These are phyloP conservation scores for Brotogeris chrysoptera DNA, from an alignment of 2,797 vertebrate genomes.

Conservation along the genomic window DNA sequence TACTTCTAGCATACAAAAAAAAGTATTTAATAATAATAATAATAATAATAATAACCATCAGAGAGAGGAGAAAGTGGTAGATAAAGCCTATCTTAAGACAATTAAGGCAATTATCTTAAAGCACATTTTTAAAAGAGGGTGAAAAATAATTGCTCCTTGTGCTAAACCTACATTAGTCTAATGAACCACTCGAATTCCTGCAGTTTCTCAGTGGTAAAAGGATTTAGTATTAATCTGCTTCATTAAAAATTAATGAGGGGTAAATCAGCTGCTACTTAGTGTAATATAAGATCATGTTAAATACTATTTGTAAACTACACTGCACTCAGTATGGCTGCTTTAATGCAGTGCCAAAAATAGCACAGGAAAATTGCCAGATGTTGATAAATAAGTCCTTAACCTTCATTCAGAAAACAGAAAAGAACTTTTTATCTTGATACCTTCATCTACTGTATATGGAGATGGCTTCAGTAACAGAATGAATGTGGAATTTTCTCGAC, in stretches of 20 bases:
- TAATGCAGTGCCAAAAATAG: constrained; percentile 46
- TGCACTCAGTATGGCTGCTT: not conserved
- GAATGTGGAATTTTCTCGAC: not conserved
- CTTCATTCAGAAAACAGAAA: not conserved
- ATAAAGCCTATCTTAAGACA: not conserved
- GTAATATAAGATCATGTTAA: constrained; percentile 57
- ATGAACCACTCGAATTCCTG: constrained; percentile 42
- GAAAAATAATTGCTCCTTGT: constrained; percentile 53
- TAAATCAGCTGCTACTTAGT: constrained; percentile 67
- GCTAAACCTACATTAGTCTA: constrained; percentile 43
- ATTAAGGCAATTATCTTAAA: constrained; percentile 56
- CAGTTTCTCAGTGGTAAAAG: constrained; percentile 54
- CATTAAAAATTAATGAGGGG: constrained; percentile 75
- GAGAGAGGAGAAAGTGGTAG: not conserved
- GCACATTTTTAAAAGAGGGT: constrained; percentile 10
- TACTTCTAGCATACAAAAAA: constrained; percentile 5
- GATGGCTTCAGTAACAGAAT: not conserved
- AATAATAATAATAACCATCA: not conserved
- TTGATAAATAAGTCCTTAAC: not conserved
- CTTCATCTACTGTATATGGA: not conserved
- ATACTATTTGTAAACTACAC: constrained; percentile 40
- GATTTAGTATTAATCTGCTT: constrained; percentile 66
- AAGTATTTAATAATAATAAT: not conserved
- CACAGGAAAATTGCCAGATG: constrained; percentile 12
- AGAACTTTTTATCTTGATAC: not conserved